Evolutionary conservation across 2,113 vertebrate species (phyloP), one percentile per base, ranked within the genome.

Genomic region (Bombycilla garrulus): DNA sequence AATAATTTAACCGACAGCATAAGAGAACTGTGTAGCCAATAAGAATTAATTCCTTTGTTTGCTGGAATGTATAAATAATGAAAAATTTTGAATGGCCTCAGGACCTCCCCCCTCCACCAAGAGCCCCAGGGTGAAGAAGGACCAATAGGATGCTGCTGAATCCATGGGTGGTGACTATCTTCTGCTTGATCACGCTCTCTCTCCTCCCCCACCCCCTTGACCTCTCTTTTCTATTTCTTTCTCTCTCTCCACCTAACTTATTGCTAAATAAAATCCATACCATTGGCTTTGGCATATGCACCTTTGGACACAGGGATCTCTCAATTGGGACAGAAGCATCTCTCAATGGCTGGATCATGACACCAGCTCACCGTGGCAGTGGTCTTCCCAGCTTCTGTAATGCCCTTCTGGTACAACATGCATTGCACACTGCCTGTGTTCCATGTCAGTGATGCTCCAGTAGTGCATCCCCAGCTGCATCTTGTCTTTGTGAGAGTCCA

Each of bases 111-210:
- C 3, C 13, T 3, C 28, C 9, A 24, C 15, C 3, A 17, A 29
- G 51, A 58, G 66, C 5, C 15, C 16, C 23, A n/a, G 16, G 11
- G 9, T 67, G 16, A 89, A 26, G 31, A 50, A 45, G 28, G 28
- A 38, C 33, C 23, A 24, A 16, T 12, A 53, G 8, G 5, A 21
- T 45, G 47, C 28, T 45, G 12, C 47, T 77, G 25, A 11, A 77
- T 67, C 21, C 22, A 44, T 0, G 0, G 13, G 9, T 51, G 31
- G 14, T 44, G 53, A 22, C 3, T 44, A 8, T 22, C 53, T 36
- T 18, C 42, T 44, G 6, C 25, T 58, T 36, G 21, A 22, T 67
- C 31, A 7, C 31, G 25, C 24, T 42, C 15, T 42, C 15, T 57
- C 51, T 44, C 12, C 9, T 48, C 5, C 11, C 8, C 17, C 36